Evolutionary conservation across 64 coral and sea anemone species (phyloP).

Genomic region (Pocillopora verrucosa): DNA sequence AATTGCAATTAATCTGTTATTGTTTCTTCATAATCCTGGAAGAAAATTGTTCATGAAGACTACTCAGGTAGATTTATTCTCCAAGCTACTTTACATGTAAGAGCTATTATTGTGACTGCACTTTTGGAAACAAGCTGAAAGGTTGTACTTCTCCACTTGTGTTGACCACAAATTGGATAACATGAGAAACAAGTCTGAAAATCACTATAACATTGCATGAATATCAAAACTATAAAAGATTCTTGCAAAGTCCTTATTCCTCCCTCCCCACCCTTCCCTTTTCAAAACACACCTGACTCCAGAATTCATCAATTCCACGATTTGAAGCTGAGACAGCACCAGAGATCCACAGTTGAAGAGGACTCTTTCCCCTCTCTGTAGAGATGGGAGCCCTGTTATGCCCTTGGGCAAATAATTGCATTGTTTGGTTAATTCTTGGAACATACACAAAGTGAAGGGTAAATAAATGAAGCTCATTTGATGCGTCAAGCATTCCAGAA

Average conservation of each 20-base stretch:
- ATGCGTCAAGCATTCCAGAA: not conserved
- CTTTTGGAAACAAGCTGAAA: too few relatives aligned
- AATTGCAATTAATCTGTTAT: too few relatives aligned
- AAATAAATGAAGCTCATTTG: conserved; percentile 30
- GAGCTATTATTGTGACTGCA: too few relatives aligned
- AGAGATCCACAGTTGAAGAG: conserved; percentile 9
- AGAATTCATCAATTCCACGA: conserved; percentile 5
- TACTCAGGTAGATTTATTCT: too few relatives aligned
- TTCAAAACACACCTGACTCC: conserved; percentile 11
- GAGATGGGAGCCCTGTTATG: conserved; percentile 19
- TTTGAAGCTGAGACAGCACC: not conserved
- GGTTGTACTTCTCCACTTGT: too few relatives aligned
- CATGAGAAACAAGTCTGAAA: too few relatives aligned
- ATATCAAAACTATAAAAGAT: not conserved
- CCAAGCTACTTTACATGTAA: too few relatives aligned
- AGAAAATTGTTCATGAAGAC: too few relatives aligned
- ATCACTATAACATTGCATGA: not conserved
- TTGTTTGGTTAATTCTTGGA: conserved; percentile 10
- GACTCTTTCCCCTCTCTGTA: not conserved
- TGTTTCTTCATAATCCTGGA: too few relatives aligned
- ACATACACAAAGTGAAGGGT: conserved; percentile 25
- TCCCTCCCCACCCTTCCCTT: not conserved
- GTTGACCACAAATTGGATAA: too few relatives aligned
- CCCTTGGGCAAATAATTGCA: conserved; percentile 7
- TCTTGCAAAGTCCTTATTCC: not conserved